Evolutionary conservation across 2,113 vertebrate genomes (phyloP), one percentile per base, ranked within the genome.

Genomic region (Nothocercus julius): DNA sequence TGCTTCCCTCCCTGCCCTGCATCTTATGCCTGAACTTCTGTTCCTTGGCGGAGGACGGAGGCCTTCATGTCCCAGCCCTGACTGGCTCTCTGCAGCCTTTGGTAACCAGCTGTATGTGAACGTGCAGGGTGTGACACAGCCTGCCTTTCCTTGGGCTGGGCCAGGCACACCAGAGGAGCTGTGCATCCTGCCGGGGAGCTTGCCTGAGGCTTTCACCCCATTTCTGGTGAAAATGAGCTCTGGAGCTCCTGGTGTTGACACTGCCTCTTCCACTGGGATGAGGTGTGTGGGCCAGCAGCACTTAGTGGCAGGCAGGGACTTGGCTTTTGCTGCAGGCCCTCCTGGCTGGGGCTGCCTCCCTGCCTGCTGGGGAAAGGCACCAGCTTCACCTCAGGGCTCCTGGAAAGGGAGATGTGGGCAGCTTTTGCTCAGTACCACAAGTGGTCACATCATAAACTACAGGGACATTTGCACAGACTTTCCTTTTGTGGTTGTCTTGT

Each of bases 251-350:
- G 70, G 56, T 1, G 0, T 14, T 66, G 77, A 14, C 2, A 3
- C 36, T 82, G 47, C 21, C 58, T 68, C 27, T 64, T 30, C 64
- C 4, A 1, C 0, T 0, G 47, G 59, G 34, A 47, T 2, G 7
- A 54, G 25, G 34, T 1, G 0, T 1, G 16, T 69, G 77, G 21
- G 42, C 0, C 4, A 62, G 44, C 0, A 0, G 25, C 12, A 32
- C 53, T 18, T 34, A 80, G 42, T 1, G 2, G 42, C 47, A 63
- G 58, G 44, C 13, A 5, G 68, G n/a, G 76, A n/a, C n/a, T 47
- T 34, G 17, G 59, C 11, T 36, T 21, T 47, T 40, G 44, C 53
- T 0, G 0, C n/a, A 45, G 67, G 24, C 0, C 0, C 63, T 86
- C 61, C 45, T 87, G 38, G 21, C 27, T 63, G 51, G 63, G 74